These are phyloP conservation scores for Siniperca scherzeri DNA, from an alignment of 2,797 vertebrate genomes.

Conservation along the genomic window DNA sequence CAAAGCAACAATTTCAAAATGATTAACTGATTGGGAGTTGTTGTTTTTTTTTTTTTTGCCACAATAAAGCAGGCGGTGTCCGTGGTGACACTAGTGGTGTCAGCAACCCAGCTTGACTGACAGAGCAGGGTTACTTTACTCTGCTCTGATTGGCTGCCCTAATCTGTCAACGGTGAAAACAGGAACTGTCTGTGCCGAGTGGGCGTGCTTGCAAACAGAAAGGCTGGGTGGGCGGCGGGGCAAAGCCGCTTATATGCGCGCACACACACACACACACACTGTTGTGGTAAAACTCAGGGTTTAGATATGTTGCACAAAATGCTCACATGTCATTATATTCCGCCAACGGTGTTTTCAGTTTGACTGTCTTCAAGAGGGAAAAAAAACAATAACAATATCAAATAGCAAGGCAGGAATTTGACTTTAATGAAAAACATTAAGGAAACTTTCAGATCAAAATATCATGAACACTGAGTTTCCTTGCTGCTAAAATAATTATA, in stretches of 20 bases:
- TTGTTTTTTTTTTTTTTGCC: conserved; percentile 48
- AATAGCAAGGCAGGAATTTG: conserved; percentile 45
- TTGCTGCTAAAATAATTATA: conserved; percentile 29
- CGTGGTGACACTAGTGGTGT: conserved; percentile 80
- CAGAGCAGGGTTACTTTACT: conserved; percentile 72
- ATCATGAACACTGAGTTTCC: conserved; percentile 20
- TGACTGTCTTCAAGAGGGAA: conserved; percentile 78
- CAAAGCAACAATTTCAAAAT: conserved; percentile 14
- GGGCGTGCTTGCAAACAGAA: conserved; percentile 85
- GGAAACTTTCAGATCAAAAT: conserved; percentile 41
- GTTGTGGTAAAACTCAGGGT: conserved; percentile 69
- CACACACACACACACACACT: conserved; percentile 47
- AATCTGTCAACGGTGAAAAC: conserved; percentile 85
- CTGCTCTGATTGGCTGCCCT: conserved; percentile 80
- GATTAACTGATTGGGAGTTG: not conserved
- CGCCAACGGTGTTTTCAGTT: conserved; percentile 82
- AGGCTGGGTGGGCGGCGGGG: conserved; percentile 83
- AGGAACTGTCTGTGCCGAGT: conserved; percentile 87
- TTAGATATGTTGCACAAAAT: conserved; percentile 75
- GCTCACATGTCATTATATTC: conserved; percentile 83
- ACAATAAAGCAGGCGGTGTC: conserved; percentile 77
- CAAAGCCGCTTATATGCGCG: conserved; percentile 57
- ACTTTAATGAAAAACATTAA: conserved; percentile 35
- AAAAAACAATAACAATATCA: conserved; percentile 73
- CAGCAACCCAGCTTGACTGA: conserved; percentile 74